These are phyloP conservation scores for Diarsia rubi DNA, from an alignment of 2,888 invertebrate genomes.

Conservation along the genomic window DNA sequence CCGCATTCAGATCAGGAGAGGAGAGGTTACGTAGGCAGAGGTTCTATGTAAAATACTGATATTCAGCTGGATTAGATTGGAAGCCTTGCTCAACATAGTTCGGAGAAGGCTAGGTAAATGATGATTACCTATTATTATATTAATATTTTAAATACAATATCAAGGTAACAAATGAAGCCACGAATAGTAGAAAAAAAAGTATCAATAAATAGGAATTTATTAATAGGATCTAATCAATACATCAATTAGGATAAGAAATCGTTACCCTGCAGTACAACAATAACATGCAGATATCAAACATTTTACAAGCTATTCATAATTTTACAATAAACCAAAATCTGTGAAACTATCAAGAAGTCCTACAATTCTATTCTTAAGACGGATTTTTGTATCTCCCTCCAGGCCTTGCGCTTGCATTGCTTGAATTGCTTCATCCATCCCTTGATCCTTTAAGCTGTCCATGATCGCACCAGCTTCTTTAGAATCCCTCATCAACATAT, in stretches of 20 bases:
- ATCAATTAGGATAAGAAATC: background rate
- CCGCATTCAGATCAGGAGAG: no score
- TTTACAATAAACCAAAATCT: slow-evolving; percentile 58
- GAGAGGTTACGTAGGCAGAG: no score
- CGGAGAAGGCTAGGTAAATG: no score
- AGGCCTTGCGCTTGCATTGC: slow-evolving; percentile 22
- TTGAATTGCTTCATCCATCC: slow-evolving; percentile 22
- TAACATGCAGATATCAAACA: background rate
- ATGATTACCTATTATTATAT: no score
- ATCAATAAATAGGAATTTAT: slow-evolving; percentile 1
- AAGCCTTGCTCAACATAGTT: no score
- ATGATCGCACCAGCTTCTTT: slow-evolving; percentile 60
- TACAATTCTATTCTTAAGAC: slow-evolving; percentile 56
- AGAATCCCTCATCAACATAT: slow-evolving; percentile 59
- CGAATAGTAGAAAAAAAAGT: background rate
- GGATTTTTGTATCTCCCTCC: slow-evolving; percentile 38
- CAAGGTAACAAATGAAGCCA: background rate
- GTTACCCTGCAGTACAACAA: background rate
- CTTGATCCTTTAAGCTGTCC: slow-evolving; percentile 40
- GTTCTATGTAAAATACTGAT: no score
- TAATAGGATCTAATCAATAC: no score
- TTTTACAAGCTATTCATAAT: background rate
- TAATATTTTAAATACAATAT: background rate
- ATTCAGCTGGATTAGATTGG: no score
- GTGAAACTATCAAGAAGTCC: slow-evolving; percentile 66